Evolutionary conservation across 1,140 invertebrate genomes (phyloP).

Genomic region (Nasonia longicornis): DNA sequence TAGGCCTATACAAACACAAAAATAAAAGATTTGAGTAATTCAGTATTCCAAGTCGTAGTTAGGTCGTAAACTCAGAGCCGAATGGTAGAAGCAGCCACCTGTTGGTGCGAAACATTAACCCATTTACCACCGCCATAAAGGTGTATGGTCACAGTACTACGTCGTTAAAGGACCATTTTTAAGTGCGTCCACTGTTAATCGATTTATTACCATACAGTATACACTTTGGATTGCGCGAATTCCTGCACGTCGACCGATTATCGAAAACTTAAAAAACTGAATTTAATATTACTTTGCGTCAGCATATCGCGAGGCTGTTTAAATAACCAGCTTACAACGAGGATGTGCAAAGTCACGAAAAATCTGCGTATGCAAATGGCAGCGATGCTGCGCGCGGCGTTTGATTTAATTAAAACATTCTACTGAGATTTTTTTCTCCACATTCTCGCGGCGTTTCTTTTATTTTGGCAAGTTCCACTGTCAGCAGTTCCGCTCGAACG

Average conservation of each 20-base stretch:
- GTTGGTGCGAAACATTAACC: slow-evolving; percentile 69
- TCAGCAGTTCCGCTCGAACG: slow-evolving; percentile 11
- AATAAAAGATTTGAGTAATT: slow-evolving; percentile 47
- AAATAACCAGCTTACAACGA: not conserved
- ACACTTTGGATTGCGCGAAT: slow-evolving; percentile 3
- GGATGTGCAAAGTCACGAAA: not conserved
- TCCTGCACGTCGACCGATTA: not conserved
- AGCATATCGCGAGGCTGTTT: not conserved
- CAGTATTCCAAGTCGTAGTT: slow-evolving; percentile 60
- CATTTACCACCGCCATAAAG: slow-evolving; percentile 67
- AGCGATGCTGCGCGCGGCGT: too few species aligned
- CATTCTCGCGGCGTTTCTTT: not conserved
- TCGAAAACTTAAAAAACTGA: not conserved
- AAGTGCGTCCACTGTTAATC: slow-evolving; percentile 39
- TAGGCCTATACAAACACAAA: slow-evolving; percentile 28
- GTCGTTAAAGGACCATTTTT: slow-evolving; percentile 44
- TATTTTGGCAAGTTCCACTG: not conserved
- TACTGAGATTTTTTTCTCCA: not conserved
- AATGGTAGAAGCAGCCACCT: slow-evolving; percentile 65
- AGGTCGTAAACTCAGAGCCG: slow-evolving; percentile 64
- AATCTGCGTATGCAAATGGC: not conserved
- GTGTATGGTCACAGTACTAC: slow-evolving; percentile 54
- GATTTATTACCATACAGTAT: slow-evolving; percentile 37
- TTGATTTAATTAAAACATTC: not conserved
- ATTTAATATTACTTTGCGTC: not conserved